Percentiles rank a stretch among this genome's conserved stretches.
These are phyloP conservation scores for Phortica variegata DNA, from an alignment of 1,140 invertebrate species.

Conservation along the genomic window DNA sequence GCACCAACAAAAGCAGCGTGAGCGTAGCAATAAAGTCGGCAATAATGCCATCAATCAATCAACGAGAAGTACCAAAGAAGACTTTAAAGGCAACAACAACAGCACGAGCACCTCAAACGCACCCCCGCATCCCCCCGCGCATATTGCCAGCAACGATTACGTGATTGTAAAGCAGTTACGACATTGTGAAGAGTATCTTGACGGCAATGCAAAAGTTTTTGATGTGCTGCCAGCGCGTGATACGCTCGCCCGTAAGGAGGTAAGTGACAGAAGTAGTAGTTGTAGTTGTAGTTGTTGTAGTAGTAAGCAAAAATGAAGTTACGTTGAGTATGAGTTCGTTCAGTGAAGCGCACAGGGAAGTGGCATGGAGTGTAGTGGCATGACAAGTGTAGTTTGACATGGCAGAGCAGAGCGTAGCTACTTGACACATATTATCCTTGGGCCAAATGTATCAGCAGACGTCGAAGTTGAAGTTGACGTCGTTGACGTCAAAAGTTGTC, in stretches of 20 bases:
- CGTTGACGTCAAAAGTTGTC: too few species aligned
- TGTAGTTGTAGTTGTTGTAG: too few species aligned
- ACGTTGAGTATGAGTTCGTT: too few species aligned
- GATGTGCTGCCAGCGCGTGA: slow-evolving; percentile 37
- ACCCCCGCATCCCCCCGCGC: background rate
- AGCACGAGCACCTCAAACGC: slow-evolving; percentile 1
- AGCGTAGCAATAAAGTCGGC: too few species aligned
- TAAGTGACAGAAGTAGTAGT: too few species aligned
- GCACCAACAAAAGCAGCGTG: too few species aligned
- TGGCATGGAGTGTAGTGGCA: background rate
- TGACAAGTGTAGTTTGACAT: background rate
- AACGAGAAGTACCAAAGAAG: slow-evolving; percentile 30
- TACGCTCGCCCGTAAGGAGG: slow-evolving; percentile 28
- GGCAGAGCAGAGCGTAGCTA: too few species aligned
- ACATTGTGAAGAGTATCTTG: slow-evolving; percentile 45
- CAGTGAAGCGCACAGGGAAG: too few species aligned
- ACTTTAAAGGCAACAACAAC: background rate
- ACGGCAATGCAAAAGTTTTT: slow-evolving; percentile 35
- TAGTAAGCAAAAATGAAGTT: too few species aligned
- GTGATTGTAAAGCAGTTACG: slow-evolving; percentile 44
- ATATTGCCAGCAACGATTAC: slow-evolving; percentile 23
- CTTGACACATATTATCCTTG: slow-evolving; percentile 5
- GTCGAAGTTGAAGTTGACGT: too few species aligned
- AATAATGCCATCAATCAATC: slow-evolving; percentile 20
- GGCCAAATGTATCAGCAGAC: slow-evolving; percentile 4